These are phyloP conservation scores for Vanessa atalanta DNA, from an alignment of 1,140 invertebrate species.

Conservation along the genomic window DNA sequence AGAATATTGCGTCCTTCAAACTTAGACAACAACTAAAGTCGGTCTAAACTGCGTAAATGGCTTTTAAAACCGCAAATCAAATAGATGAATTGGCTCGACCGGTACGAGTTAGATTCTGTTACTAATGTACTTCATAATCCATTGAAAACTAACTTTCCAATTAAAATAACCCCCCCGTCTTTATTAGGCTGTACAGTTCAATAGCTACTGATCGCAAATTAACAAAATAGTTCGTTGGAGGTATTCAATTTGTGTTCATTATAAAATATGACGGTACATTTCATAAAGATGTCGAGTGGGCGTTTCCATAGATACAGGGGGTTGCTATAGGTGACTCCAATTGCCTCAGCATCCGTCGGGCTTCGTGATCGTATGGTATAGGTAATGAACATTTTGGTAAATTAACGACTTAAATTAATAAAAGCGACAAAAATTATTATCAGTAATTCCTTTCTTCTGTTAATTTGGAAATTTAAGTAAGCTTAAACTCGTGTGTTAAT, in stretches of 20 bases:
- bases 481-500: too few species aligned
- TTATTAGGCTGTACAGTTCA: conserved; percentile 44
- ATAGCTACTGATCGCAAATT: conserved; percentile 53
- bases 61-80: conserved; percentile 32
- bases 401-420: neutral
- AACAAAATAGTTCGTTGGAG: conserved; percentile 61
- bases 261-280: conserved; percentile 60
- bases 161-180: conserved; percentile 42
- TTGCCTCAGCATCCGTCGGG: conserved; percentile 59
- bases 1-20: conserved; percentile 1
- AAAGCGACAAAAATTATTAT: too few species aligned
- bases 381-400: conserved; percentile 19
- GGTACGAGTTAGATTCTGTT: neutral
- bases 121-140: conserved; percentile 40
- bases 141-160: conserved; percentile 50
- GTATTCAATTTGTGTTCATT: conserved; percentile 68
- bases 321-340: conserved; percentile 72
- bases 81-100: conserved; percentile 14
- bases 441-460: too few species aligned
- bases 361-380: conserved; percentile 48
- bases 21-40: neutral
- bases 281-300: conserved; percentile 65
- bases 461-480: too few species aligned
- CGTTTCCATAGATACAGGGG: conserved; percentile 69
- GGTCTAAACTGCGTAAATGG: conserved; percentile 9